These are phyloP conservation scores for Labeo calbasu DNA, from an alignment of 2,797 vertebrate genomes.

Conservation along the genomic window DNA sequence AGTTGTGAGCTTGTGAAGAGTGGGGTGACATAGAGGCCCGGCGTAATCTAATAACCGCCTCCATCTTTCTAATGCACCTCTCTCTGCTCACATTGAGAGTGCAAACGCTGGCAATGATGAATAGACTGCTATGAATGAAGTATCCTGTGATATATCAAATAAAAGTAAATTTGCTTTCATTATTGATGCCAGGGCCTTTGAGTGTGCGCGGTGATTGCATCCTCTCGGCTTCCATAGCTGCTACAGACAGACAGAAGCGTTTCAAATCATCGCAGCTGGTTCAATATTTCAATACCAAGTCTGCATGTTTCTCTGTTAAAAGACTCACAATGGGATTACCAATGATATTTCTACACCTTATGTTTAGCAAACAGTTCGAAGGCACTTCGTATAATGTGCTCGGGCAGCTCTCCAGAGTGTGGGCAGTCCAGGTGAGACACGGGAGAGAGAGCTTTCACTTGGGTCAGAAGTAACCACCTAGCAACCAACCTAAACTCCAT, in stretches of 20 bases:
- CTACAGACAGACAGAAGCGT: conserved; percentile 38
- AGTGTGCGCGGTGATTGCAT: conserved; percentile 44
- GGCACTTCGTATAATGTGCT: conserved; percentile 32
- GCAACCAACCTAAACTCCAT: background rate
- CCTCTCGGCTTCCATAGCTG: conserved; percentile 36
- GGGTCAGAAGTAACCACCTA: conserved; percentile 5
- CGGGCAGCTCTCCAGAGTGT: background rate
- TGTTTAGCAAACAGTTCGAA: conserved; percentile 42
- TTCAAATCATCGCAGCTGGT: conserved; percentile 44
- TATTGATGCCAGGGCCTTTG: conserved; percentile 57
- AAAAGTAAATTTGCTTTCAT: conserved; percentile 63
- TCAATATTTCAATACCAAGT: conserved; percentile 48
- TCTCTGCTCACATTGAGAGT: conserved; percentile 51
- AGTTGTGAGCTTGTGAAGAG: conserved; percentile 61
- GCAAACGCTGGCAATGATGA: conserved; percentile 60
- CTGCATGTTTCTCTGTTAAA: conserved; percentile 43
- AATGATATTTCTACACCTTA: conserved; percentile 37
- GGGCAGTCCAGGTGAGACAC: background rate
- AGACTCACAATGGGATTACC: conserved; percentile 51
- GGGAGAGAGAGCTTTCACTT: background rate
- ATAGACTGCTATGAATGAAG: conserved; percentile 63
- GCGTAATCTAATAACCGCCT: conserved; percentile 59
- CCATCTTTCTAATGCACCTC: conserved; percentile 59
- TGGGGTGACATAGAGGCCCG: conserved; percentile 57
- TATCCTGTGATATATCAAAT: conserved; percentile 62